A percentile compares a stretch with the other conserved stretches of the same genome.
Conservation (phyloP, 2,888 invertebrate genomes). For the Petrolisthes manimaculis region DNA sequence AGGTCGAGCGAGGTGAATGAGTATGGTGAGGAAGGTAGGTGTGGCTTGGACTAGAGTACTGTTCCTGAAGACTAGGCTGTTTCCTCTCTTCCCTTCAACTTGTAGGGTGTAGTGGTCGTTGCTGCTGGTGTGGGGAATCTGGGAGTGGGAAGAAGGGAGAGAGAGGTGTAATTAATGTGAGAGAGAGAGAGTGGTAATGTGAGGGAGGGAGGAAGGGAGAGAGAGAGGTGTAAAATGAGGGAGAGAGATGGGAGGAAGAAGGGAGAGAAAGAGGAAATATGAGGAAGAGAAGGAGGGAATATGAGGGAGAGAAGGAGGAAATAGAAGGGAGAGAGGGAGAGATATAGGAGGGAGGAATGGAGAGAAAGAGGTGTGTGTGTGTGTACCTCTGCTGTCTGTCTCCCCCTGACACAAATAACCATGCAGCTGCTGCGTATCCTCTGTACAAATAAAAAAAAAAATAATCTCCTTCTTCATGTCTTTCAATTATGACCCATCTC, state of each 20-base stretch:
- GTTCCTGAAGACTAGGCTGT: conserved; percentile 42
- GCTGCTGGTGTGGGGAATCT: conserved; percentile 20
- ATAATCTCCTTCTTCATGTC: no score
- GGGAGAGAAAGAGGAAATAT: not conserved
- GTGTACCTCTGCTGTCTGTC: no score
- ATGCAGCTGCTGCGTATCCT: no score
- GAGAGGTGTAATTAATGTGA: not conserved
- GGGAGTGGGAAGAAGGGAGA: not conserved
- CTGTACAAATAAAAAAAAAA: no score
- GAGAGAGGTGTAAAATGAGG: not conserved
- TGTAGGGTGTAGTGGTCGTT: conserved; percentile 20
- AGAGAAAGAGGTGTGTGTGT: no score
- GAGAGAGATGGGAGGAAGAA: not conserved
- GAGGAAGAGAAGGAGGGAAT: not conserved
- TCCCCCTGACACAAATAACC: no score
- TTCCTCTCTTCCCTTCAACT: conserved; percentile 29
- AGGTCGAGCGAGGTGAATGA: conserved; percentile 38
- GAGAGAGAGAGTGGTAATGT: not conserved
- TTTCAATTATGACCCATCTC: not conserved
- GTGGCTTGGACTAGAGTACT: conserved; percentile 26
- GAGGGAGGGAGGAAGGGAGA: conserved; percentile 7
- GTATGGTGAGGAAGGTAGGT: conserved; percentile 45
- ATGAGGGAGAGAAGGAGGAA: not conserved
- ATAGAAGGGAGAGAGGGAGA: no score
- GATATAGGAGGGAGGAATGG: no score